These are phyloP conservation scores for Pogonocherus hispidulus DNA, from an alignment of 2,888 invertebrate genomes.

Conservation along the genomic window DNA sequence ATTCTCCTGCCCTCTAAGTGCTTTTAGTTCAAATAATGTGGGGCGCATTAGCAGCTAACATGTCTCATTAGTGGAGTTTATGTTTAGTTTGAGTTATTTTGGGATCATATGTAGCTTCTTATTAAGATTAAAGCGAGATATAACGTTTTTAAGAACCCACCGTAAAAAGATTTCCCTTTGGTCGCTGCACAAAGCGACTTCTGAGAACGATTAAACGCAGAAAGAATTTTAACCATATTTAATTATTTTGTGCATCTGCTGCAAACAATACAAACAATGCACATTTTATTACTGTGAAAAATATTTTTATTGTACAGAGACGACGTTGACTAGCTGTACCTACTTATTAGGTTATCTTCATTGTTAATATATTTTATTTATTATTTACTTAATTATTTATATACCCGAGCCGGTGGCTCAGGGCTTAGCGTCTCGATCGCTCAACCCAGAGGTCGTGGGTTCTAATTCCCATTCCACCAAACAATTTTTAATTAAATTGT, in stretches of 20 bases:
- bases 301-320: not conserved
- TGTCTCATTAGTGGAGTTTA: constrained; percentile 47
- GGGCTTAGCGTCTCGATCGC: too few species aligned
- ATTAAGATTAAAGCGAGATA: constrained; percentile 30
- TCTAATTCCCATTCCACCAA: too few species aligned
- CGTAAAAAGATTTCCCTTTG: constrained; percentile 22
- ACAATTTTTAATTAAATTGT: too few species aligned
- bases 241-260: not conserved
- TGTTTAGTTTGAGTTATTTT: constrained; percentile 44
- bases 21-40: constrained; percentile 41
- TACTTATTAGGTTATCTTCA: too few species aligned
- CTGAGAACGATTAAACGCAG: constrained; percentile 15
- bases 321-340: not conserved
- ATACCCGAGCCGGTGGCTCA: too few species aligned
- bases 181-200: constrained; percentile 6
- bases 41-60: constrained; percentile 42
- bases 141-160: constrained; percentile 20
- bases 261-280: not conserved
- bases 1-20: constrained; percentile 35
- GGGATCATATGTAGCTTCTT: constrained; percentile 40
- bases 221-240: not conserved
- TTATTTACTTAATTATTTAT: too few species aligned
- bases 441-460: too few species aligned
- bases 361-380: too few species aligned
- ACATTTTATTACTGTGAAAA: not conserved